Conservation (phyloP, 2,113 vertebrate species). For the Glaucomys volans region DNA sequence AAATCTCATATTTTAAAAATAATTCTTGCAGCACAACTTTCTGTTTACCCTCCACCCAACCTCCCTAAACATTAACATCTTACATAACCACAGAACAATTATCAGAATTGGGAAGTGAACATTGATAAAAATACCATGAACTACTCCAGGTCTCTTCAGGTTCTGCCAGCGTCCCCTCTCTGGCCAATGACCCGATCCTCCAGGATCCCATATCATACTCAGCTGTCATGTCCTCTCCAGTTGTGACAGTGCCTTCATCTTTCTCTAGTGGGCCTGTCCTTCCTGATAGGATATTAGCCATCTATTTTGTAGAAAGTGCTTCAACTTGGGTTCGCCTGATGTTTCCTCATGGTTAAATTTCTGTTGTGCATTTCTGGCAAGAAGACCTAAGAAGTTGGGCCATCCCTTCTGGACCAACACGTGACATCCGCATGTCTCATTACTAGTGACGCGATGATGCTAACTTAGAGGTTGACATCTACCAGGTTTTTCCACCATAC, state of each 20-base stretch:
- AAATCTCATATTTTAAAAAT: neutral
- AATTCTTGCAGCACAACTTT: neutral
- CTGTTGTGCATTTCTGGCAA: neutral
- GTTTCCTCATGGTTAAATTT: neutral
- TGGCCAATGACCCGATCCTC: neutral
- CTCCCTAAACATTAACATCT: neutral
- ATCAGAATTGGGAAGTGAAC: neutral
- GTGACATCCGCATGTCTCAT: neutral
- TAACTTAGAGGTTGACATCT: neutral
- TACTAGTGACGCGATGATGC: neutral
- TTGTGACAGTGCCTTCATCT: neutral
- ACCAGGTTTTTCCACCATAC: neutral
- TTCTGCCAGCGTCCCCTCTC: neutral
- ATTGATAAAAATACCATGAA: neutral
- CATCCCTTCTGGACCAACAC: neutral
- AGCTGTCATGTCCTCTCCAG: neutral
- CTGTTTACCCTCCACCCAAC: neutral
- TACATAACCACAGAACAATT: neutral
- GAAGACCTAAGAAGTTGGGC: neutral
- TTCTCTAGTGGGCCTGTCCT: neutral
- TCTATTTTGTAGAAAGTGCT: neutral
- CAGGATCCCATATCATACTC: neutral
- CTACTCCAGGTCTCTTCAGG: neutral
- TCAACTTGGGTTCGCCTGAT: neutral
- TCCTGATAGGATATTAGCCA: neutral